phyloP scores from a whole-genome alignment of 1,140 invertebrate species.

The Temnothorax nylanderi region DNA sequence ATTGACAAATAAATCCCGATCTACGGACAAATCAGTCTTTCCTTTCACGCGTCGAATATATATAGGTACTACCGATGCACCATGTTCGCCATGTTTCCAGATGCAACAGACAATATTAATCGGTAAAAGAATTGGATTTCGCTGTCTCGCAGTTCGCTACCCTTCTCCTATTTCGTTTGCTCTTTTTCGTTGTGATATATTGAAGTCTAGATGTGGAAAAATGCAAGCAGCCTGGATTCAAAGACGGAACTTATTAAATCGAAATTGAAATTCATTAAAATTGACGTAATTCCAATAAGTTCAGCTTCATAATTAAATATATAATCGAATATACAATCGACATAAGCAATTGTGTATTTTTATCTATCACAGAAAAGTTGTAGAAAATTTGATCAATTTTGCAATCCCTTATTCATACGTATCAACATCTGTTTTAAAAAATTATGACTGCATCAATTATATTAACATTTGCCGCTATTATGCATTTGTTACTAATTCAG shows the following conservation, averaged over 20 bases:
- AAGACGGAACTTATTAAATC: not conserved
- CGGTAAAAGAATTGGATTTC: slow-evolving; percentile 72
- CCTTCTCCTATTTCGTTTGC: not conserved
- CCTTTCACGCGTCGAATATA: not conserved
- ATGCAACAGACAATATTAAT: slow-evolving; percentile 67
- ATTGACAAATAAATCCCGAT: not conserved
- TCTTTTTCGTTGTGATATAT: slow-evolving; percentile 34
- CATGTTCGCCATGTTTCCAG: slow-evolving; percentile 32
- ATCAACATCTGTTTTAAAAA: not conserved
- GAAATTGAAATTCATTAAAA: slow-evolving; percentile 10
- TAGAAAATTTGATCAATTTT: not conserved
- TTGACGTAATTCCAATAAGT: not conserved
- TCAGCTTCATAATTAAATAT: not conserved
- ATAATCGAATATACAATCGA: not conserved
- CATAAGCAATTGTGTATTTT: not conserved
- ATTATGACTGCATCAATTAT: not conserved
- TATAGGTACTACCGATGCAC: not conserved
- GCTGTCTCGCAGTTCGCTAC: slow-evolving; percentile 57
- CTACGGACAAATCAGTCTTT: not conserved
- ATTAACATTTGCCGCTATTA: not conserved
- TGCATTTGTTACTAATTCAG: not conserved
- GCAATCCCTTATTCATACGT: not conserved
- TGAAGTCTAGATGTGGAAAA: not conserved
- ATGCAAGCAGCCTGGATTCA: slow-evolving; percentile 7
- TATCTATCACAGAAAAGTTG: not conserved